Evolutionary conservation across 1,140 invertebrate species (phyloP).

Genomic region (Whitmania pigra): DNA sequence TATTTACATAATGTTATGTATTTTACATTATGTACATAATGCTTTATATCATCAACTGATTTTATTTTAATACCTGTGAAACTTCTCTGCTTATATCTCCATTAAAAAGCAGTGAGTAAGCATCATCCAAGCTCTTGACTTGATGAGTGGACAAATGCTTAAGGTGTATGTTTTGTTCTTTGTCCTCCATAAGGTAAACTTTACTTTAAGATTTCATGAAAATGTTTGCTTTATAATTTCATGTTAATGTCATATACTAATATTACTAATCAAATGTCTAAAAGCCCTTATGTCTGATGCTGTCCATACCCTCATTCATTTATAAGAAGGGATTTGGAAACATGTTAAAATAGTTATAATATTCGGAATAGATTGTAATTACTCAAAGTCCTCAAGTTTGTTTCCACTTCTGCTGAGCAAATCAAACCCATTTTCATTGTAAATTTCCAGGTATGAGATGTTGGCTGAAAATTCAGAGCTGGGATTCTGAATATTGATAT

Average conservation of each 20-base stretch:
- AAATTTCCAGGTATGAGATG: conserved; percentile 44
- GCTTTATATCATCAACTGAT: no score
- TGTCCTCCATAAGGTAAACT: conserved; percentile 50
- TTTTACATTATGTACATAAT: no score
- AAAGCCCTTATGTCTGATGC: no score
- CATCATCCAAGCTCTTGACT: conserved; percentile 50
- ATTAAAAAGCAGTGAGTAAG: conserved; percentile 49
- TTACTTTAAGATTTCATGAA: conserved; percentile 34
- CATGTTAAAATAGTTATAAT: no score
- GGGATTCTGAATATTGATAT: conserved; percentile 31
- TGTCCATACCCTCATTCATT: no score
- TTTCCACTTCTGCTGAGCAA: conserved; percentile 37
- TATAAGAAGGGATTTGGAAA: no score
- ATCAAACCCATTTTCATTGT: conserved; percentile 50
- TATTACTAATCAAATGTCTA: no score
- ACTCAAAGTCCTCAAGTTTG: no score
- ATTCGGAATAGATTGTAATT: no score
- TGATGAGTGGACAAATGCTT: conserved; percentile 50
- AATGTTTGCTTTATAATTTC: no score
- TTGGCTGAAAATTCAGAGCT: conserved; percentile 36
- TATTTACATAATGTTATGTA: no score
- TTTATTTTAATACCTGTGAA: conserved; percentile 41
- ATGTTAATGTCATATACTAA: no score
- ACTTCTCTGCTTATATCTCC: conserved; percentile 54
- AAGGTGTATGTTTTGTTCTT: conserved; percentile 49